These are phyloP conservation scores for Colaptes auratus DNA, from an alignment of 2,113 vertebrate genomes.

Conservation along the genomic window DNA sequence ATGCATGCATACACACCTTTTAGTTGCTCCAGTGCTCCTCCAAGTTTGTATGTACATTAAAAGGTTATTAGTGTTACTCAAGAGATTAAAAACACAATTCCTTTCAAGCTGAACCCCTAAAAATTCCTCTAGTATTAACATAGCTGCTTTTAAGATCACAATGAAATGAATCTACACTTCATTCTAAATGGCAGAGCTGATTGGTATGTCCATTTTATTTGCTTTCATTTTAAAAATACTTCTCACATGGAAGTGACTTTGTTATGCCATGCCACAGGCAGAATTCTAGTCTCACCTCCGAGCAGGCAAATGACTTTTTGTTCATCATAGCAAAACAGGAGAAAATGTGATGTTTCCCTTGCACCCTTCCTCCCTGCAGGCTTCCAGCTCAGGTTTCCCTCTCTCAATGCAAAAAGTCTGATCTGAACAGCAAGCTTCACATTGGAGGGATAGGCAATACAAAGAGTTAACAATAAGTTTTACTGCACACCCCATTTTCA, in stretches of 20 bases:
- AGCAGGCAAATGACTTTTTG: not conserved
- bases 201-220: not conserved
- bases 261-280: not conserved
- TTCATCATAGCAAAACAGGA: not conserved
- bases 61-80: not conserved
- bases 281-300: conserved; percentile 1
- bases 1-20: not conserved
- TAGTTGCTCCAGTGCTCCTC: not conserved
- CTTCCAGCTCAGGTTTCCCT: not conserved
- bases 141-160: not conserved
- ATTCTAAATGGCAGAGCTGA: not conserved
- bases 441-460: not conserved
- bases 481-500: not conserved
- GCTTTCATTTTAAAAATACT: not conserved
- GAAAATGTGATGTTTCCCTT: not conserved
- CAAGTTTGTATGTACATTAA: not conserved
- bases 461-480: not conserved
- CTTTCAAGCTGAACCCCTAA: not conserved
- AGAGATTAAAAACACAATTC: not conserved
- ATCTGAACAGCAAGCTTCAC: not conserved
- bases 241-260: not conserved
- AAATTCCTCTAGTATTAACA: not conserved
- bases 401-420: not conserved
- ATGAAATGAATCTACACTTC: not conserved
- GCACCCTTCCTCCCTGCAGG: not conserved